Base-by-base conservation (phyloP, 2,888 invertebrate species). In the Lasioglossum figueresi region DNA sequence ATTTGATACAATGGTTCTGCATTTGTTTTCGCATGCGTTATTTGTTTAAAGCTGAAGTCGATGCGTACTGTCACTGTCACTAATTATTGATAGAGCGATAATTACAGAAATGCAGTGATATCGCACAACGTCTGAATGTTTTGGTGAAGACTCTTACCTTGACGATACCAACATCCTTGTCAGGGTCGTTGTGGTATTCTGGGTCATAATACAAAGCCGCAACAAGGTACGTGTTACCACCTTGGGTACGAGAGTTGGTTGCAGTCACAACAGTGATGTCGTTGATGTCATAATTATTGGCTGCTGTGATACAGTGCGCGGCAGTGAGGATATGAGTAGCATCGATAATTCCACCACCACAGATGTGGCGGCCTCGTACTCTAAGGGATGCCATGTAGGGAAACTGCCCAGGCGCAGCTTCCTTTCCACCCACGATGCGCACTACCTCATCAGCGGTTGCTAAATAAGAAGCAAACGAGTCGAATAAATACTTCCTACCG, bases 331-430 rank as follows among this genome's bases (percentile, higher is more conserved):
- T 86, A 37, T 87, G 79, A 23, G 16, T 23, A 10, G 59, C 27
- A 40, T 63, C 56, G 40, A 91, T 80, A 37, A 91, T 83, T 1
- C 87, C 71, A 59, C 89, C 90, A 14, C 90, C 90, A 43, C 90
- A 90, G 14, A 81, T 75, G 43, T 89, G 88, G 0, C 19, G 14
- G 40, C 72, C 71, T 16, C 52, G 10, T 2, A 66, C 8, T 31
- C 86, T 76, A 23, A 90, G 56, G 3, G 89, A 90, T 1, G 86
- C 88, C 12, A 78, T 77, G 72, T 85, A 89, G 0, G 90, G 90
- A 37, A 88, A 89, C 73, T 90, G 87, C 5, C 82, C 82, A n/a
- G 34, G 27, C 0, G 27, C 14, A 0, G 89, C 90, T 6, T 63
- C 4, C 14, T n/a, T 8, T 4, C 80, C 89, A 1, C 84, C 85